Conservation (phyloP, 1,140 invertebrate species). For the Sinella curviseta region DNA sequence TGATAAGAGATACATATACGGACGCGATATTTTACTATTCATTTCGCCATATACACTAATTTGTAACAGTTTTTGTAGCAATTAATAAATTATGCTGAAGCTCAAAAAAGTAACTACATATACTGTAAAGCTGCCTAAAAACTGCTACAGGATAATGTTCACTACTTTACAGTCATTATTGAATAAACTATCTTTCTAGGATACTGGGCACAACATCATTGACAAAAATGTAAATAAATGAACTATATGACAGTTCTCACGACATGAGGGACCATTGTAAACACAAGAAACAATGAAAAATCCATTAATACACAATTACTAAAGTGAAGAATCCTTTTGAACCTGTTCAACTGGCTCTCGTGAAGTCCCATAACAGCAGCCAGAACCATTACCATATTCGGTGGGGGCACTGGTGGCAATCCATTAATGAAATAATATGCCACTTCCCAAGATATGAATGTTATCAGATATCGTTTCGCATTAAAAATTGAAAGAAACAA, state of each 20-base stretch:
- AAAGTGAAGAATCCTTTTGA: neutral
- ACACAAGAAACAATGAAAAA: slow-evolving; percentile 11
- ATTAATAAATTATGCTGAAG: no score
- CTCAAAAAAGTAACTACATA: no score
- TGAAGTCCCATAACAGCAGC: neutral
- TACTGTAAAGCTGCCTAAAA: no score
- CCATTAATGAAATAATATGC: slow-evolving; percentile 1
- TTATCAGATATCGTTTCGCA: neutral
- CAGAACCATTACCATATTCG: slow-evolving; percentile 4
- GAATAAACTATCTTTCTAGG: no score
- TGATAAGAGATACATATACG: no score
- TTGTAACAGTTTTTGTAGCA: no score
- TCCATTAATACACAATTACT: neutral
- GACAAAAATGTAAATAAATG: no score
- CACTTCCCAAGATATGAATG: slow-evolving; percentile 1
- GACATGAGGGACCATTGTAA: neutral
- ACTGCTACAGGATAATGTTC: no score
- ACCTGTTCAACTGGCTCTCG: neutral
- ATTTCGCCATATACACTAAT: no score
- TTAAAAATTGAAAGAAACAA: neutral
- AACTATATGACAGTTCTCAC: neutral
- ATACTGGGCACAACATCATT: no score
- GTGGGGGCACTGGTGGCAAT: neutral
- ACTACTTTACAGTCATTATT: no score
- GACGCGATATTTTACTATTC: no score